A percentile compares a stretch with the other conserved stretches of the same genome.
Evolutionary conservation across 1,140 invertebrate species (phyloP).

Genomic region (Prorops nasuta): DNA sequence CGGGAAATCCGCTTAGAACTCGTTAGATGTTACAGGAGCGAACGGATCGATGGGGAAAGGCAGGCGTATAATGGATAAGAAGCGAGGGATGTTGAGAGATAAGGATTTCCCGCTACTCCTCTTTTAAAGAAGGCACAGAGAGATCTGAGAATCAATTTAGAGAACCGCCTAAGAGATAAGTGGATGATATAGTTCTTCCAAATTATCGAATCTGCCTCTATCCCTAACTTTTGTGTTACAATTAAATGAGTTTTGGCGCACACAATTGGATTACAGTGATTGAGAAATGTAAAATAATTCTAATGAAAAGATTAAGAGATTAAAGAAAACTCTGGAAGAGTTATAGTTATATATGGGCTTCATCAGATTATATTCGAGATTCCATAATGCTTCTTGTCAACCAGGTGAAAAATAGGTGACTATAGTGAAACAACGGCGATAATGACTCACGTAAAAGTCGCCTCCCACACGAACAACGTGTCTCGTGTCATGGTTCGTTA

Average conservation of each 20-base stretch:
- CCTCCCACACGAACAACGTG: slow-evolving; percentile 10
- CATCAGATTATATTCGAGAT: too few species aligned
- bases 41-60: slow-evolving; percentile 9
- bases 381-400: too few species aligned
- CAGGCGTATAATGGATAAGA: slow-evolving; percentile 34
- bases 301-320: too few species aligned
- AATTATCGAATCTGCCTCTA: slow-evolving; percentile 21
- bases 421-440: slow-evolving; percentile 1
- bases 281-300: too few species aligned
- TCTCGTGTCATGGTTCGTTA: background rate
- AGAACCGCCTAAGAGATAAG: slow-evolving; percentile 33
- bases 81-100: slow-evolving; percentile 39
- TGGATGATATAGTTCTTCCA: slow-evolving; percentile 24
- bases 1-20: slow-evolving; percentile 15
- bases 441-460: slow-evolving; percentile 6
- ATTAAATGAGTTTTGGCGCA: too few species aligned
- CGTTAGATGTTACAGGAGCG: slow-evolving; percentile 11
- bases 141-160: slow-evolving; percentile 50
- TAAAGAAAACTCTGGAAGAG: too few species aligned
- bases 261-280: too few species aligned
- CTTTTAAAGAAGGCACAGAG: slow-evolving; percentile 19
- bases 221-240: too few species aligned
- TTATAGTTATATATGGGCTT: too few species aligned
- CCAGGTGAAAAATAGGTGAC: slow-evolving; percentile 19
- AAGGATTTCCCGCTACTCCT: slow-evolving; percentile 27